phyloP scores from a whole-genome alignment of 2,888 invertebrate species.

The Xestia sexstrigata region DNA sequence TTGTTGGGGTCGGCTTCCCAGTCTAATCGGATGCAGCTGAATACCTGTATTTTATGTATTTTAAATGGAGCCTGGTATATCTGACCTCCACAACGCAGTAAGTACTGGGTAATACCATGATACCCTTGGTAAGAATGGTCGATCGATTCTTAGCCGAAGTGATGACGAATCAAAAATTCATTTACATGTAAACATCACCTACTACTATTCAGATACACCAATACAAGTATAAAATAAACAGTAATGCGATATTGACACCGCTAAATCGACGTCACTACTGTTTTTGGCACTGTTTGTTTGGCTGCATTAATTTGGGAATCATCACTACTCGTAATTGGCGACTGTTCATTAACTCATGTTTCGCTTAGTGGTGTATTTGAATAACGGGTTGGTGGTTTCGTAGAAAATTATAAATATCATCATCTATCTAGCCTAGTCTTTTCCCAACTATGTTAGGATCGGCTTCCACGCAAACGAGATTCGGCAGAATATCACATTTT shows the following conservation, averaged over 20 bases:
- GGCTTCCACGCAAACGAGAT: neutral
- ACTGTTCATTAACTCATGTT: constrained; percentile 41
- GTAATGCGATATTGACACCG: constrained; percentile 72
- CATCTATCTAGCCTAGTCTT: neutral
- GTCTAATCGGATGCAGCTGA: too few relatives aligned
- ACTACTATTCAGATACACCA: constrained; percentile 39
- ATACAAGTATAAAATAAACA: constrained; percentile 24
- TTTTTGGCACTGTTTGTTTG: constrained; percentile 62
- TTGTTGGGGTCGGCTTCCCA: too few relatives aligned
- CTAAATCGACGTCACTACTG: constrained; percentile 70
- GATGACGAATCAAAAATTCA: constrained; percentile 29
- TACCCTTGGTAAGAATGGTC: too few relatives aligned
- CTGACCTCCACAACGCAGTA: too few relatives aligned
- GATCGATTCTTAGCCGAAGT: neutral
- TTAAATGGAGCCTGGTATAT: neutral
- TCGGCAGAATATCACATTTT: too few relatives aligned
- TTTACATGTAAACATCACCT: constrained; percentile 46
- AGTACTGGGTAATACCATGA: too few relatives aligned
- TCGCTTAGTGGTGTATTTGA: constrained; percentile 28
- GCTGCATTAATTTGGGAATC: constrained; percentile 56
- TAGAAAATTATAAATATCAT: neutral
- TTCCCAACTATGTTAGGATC: neutral
- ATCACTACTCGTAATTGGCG: constrained; percentile 48
- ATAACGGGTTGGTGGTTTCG: neutral
- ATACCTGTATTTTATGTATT: neutral